A percentile compares a stretch with the other conserved stretches of the same genome.
Evolutionary conservation across 2,888 invertebrate genomes (phyloP).

Genomic region (Ennomos quercinarius): DNA sequence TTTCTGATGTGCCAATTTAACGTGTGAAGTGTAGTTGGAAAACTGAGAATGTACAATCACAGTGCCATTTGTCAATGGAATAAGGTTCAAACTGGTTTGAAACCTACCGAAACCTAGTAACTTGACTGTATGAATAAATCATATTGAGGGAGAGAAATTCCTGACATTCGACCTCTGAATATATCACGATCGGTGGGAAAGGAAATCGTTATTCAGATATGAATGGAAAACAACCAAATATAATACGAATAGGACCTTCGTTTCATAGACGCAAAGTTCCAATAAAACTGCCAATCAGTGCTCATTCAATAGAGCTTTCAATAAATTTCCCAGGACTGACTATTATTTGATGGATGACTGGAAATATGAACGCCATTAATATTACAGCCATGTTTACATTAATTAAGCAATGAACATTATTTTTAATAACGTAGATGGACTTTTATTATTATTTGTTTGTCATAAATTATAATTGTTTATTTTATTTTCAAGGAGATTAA

Average conservation of each 20-base stretch:
- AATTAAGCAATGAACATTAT: no score
- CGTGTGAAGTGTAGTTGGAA: not conserved
- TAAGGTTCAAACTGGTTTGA: constrained; percentile 13
- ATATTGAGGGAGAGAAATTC: constrained; percentile 45
- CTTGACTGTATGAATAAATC: constrained; percentile 51
- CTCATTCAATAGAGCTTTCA: not conserved
- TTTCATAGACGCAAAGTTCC: constrained; percentile 1
- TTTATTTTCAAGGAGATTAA: no score
- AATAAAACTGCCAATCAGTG: constrained; percentile 3
- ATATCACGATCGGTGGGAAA: constrained; percentile 38
- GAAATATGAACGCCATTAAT: no score
- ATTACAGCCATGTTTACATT: no score
- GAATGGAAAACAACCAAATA: constrained; percentile 33
- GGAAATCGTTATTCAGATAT: constrained; percentile 47
- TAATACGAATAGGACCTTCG: constrained; percentile 2
- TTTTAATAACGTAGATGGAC: no score
- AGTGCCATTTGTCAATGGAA: not conserved
- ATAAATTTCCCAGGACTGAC: no score
- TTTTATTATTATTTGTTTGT: no score
- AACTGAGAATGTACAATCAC: not conserved
- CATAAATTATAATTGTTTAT: no score
- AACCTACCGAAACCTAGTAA: constrained; percentile 8
- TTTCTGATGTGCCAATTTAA: constrained; percentile 6
- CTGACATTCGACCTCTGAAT: constrained; percentile 46
- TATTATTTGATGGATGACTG: no score